phyloP scores from a whole-genome alignment of 2,113 vertebrate species.

The Pseudolaguvia tuberculata region DNA sequence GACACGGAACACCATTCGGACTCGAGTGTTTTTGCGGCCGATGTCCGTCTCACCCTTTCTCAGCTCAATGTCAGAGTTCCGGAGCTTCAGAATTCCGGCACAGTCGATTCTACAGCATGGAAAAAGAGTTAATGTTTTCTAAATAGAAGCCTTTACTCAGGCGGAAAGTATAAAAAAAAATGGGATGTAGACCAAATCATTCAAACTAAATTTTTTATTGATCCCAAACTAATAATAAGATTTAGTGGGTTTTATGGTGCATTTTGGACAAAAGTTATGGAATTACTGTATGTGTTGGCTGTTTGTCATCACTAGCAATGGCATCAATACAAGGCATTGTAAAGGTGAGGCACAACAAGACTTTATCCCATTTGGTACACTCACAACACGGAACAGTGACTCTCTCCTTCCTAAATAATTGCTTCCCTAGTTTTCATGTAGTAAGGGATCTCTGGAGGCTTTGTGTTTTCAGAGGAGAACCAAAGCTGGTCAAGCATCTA shows the following conservation, averaged over 20 bases:
- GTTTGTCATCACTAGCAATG: slow-evolving; percentile 2
- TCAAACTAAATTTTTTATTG: background rate
- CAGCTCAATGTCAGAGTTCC: slow-evolving; percentile 84
- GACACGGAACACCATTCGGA: slow-evolving; percentile 81
- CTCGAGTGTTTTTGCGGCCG: slow-evolving; percentile 81
- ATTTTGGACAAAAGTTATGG: slow-evolving; percentile 1
- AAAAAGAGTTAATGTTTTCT: slow-evolving; percentile 3
- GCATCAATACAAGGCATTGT: slow-evolving; percentile 18
- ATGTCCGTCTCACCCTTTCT: slow-evolving; percentile 86
- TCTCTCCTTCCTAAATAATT: slow-evolving; percentile 11
- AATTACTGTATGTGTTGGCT: background rate
- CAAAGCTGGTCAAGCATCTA: slow-evolving; percentile 30
- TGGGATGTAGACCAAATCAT: background rate
- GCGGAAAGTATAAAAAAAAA: background rate
- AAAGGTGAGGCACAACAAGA: slow-evolving; percentile 1
- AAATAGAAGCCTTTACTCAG: slow-evolving; percentile 1
- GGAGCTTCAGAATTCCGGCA: slow-evolving; percentile 81
- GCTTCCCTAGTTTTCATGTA: slow-evolving; percentile 23
- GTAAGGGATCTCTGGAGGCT: slow-evolving; percentile 19
- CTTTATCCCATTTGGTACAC: background rate
- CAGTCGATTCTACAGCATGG: slow-evolving; percentile 74
- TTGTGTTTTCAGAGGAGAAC: slow-evolving; percentile 28
- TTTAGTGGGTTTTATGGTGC: background rate
- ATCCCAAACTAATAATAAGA: background rate
- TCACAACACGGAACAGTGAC: slow-evolving; percentile 5